These are phyloP conservation scores for Protonibea diacanthus DNA, from an alignment of 2,797 vertebrate species.

Conservation along the genomic window DNA sequence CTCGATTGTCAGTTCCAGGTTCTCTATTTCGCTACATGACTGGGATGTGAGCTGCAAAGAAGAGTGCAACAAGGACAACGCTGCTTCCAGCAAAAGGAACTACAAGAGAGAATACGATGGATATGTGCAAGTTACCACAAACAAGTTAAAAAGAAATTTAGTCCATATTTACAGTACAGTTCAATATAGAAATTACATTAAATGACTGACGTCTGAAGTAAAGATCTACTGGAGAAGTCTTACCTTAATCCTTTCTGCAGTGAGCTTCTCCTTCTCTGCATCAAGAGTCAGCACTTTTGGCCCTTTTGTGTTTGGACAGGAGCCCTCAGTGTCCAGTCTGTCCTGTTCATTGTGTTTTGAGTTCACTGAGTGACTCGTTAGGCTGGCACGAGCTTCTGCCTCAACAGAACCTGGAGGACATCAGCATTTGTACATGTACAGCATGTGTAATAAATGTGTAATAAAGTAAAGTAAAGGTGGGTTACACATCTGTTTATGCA, in stretches of 20 bases:
- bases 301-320: conserved; percentile 16
- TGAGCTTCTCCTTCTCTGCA: conserved; percentile 46
- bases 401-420: conserved; percentile 52
- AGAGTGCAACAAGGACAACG: conserved; percentile 77
- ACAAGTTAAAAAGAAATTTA: background rate
- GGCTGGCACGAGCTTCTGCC: conserved; percentile 22
- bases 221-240: background rate
- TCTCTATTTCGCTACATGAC: conserved; percentile 69
- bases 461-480: no score
- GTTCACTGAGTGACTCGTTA: conserved; percentile 13
- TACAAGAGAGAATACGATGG: conserved; percentile 64
- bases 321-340: conserved; percentile 10
- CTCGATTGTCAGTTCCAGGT: conserved; percentile 87
- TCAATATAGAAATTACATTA: background rate
- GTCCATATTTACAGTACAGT: background rate
- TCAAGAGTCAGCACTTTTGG: conserved; percentile 50
- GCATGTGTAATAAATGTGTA: background rate
- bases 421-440: background rate
- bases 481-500: background rate
- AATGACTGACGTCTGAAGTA: background rate
- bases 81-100: conserved; percentile 87
- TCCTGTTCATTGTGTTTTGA: conserved; percentile 28
- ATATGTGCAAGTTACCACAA: background rate
- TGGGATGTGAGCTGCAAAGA: conserved; percentile 72
- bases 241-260: conserved; percentile 78